Base-by-base conservation (phyloP, 2,888 invertebrate species). In the Drosophila mettleri region DNA sequence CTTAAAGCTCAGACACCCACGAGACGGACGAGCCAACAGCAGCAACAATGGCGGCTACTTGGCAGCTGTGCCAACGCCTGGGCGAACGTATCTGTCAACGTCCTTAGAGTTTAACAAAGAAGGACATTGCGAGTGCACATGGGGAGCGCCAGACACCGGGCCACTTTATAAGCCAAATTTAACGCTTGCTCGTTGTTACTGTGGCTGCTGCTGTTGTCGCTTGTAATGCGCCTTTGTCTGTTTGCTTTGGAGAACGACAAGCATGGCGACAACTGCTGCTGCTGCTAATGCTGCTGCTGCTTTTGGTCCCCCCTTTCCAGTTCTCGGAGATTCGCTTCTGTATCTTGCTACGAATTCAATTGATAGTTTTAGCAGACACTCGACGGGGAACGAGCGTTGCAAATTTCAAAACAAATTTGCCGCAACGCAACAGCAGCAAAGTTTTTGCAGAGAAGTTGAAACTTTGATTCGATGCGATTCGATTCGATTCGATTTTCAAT, bases 71-170 rank as follows among this genome's bases (percentile, higher is more conserved):
- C 81, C 81, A 83, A 59, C 54, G 81, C 75, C 79, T 82, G 74
- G 74, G 78, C 78, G 62, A 84, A 85, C 86, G 86, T 88, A 89
- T 89, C 89, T 87, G 89, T 89, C 89, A 89, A 88, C 79, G 89
- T 89, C 90, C 90, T 89, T 74, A 81, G 60, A 66, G 70, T 70
- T 74, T 68, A 87, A 84, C 88, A 89, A 89, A 89, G 87, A 70
- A 83, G 69, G 81, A 84, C 77, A 75, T 64, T 71, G 64, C 70
- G 58, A 68, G 49, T 39, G 53, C 60, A 63, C 51, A 59, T 49
- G 18, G 61, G 46, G 43, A 41, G 36, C 43, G 69, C 34, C 68
- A 66, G 74, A 63, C 59, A 74, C 46, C 72, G 70, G 75, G 82
- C 74, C 82, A 87, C 83, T 84, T 84, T 86, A 76, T 78, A 78